Evolutionary conservation across 35 echinoderm and acorn worm genomes (phyloP).

Genomic region (Holothuria glaberrima): DNA sequence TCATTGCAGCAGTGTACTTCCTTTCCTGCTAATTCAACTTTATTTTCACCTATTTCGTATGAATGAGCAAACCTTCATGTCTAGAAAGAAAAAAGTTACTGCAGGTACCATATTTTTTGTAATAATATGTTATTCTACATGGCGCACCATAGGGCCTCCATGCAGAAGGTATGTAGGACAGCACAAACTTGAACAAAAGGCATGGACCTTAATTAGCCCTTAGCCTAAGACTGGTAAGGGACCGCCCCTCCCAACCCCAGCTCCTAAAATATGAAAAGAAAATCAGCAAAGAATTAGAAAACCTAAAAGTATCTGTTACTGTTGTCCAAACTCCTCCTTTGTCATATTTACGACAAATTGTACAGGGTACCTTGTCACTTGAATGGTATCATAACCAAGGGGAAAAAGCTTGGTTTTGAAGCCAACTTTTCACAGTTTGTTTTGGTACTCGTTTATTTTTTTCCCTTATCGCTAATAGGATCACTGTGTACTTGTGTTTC

Average conservation of each 20-base stretch:
- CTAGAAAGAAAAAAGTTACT: background rate
- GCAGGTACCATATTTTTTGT: background rate
- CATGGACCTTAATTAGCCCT: too few relatives aligned
- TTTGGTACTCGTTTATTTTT: too few relatives aligned
- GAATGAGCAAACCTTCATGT: constrained; percentile 19
- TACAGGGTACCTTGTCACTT: background rate
- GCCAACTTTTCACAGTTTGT: constrained; percentile 8
- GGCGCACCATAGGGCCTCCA: background rate
- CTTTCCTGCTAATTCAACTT: background rate
- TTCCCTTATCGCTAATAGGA: background rate
- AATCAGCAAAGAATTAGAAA: too few relatives aligned
- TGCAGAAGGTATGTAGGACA: background rate
- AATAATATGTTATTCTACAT: background rate
- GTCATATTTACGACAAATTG: constrained; percentile 7
- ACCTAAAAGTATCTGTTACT: too few relatives aligned
- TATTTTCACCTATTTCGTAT: constrained; percentile 33
- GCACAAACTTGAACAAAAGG: background rate
- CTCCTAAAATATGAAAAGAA: too few relatives aligned
- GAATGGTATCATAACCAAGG: background rate
- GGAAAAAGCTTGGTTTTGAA: background rate
- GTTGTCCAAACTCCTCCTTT: too few relatives aligned
- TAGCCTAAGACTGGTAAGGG: too few relatives aligned
- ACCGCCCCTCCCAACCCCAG: too few relatives aligned
- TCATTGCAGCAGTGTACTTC: constrained; percentile 21
- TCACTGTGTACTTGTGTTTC: background rate